Evolutionary conservation across 2,113 vertebrate species (phyloP).

Genomic region (Empidonax traillii): DNA sequence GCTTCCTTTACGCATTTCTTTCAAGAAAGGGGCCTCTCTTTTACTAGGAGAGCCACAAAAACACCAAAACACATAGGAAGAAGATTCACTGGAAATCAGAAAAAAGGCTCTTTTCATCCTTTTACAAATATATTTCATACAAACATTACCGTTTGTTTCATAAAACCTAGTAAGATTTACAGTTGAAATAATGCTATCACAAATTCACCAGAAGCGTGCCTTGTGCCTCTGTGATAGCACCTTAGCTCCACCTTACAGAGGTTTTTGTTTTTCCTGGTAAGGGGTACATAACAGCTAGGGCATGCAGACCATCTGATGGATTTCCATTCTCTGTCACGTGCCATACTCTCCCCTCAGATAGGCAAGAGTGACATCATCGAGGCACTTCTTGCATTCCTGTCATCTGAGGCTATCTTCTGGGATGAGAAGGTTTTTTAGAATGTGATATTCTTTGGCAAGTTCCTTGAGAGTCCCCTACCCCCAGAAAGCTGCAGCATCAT

Average conservation of each 20-base stretch:
- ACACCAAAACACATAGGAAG: background rate
- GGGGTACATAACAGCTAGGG: background rate
- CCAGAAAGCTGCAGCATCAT: accelerated
- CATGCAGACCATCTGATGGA: background rate
- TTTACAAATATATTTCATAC: background rate
- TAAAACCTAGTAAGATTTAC: background rate
- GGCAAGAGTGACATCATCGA: background rate
- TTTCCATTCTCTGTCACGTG: background rate
- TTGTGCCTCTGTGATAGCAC: background rate
- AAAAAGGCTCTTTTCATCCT: background rate
- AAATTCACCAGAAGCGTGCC: background rate
- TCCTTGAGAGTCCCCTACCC: background rate
- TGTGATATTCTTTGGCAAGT: background rate
- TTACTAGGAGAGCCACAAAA: background rate
- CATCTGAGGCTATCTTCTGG: background rate
- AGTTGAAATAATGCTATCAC: background rate
- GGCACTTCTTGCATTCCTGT: background rate
- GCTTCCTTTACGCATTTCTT: background rate
- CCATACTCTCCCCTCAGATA: background rate
- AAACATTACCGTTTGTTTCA: background rate
- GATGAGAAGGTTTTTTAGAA: background rate
- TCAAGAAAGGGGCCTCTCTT: background rate
- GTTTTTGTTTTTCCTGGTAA: background rate
- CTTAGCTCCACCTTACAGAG: background rate
- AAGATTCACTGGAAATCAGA: background rate